These are phyloP conservation scores for Calephelis virginiensis DNA, from an alignment of 1,140 invertebrate species.

Conservation along the genomic window DNA sequence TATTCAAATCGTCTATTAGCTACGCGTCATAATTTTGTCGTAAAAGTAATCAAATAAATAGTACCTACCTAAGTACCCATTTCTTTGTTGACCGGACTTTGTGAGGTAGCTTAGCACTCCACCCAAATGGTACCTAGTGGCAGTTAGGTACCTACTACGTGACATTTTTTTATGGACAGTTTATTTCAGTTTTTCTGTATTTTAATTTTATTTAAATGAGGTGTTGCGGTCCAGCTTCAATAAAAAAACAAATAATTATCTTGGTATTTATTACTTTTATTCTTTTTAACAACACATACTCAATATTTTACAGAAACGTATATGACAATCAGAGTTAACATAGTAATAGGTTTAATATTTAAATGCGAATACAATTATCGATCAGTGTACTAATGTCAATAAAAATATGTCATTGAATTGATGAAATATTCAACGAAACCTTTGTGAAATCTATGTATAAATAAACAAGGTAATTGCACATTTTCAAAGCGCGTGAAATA, in stretches of 20 bases:
- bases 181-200: too few species aligned
- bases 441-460: conserved; percentile 37
- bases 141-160: too few species aligned
- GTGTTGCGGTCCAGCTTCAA: neutral
- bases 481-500: conserved; percentile 52
- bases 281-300: conserved; percentile 80
- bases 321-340: conserved; percentile 78
- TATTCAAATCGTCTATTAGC: too few species aligned
- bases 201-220: too few species aligned
- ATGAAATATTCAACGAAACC: conserved; percentile 41
- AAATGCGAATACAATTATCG: conserved; percentile 71
- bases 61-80: too few species aligned
- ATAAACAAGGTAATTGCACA: conserved; percentile 59
- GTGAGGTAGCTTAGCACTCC: too few species aligned
- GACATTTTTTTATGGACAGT: too few species aligned
- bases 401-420: conserved; percentile 33
- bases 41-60: too few species aligned
- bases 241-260: conserved; percentile 42
- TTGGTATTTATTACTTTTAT: conserved; percentile 79
- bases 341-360: conserved; percentile 74
- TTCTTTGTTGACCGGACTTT: too few species aligned
- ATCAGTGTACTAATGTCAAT: conserved; percentile 52
- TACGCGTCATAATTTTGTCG: too few species aligned
- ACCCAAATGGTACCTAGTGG: too few species aligned
- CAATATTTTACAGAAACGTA: conserved; percentile 80